Percentiles rank a stretch among this genome's conserved stretches.
Evolutionary conservation across 2,113 vertebrate genomes (phyloP).

Genomic region (Lipotes vexillifer): DNA sequence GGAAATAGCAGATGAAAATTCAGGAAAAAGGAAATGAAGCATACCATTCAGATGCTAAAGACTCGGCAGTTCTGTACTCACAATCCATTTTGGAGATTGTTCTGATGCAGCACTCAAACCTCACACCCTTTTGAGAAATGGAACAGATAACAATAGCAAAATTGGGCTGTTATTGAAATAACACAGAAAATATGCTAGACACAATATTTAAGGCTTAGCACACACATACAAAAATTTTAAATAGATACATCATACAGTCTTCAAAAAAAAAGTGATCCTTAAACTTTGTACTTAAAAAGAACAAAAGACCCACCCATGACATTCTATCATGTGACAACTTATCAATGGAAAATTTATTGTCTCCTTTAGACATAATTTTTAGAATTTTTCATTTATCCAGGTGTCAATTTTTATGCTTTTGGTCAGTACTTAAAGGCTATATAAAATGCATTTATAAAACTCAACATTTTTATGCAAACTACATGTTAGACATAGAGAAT

Average conservation of each 20-base stretch:
- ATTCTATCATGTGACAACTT: background rate
- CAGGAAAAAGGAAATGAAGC: background rate
- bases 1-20: background rate
- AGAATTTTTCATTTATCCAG: background rate
- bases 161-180: background rate
- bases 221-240: background rate
- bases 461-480: background rate
- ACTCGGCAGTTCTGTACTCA: background rate
- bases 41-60: background rate
- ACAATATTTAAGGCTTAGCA: background rate
- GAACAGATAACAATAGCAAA: background rate
- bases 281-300: background rate
- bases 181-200: background rate
- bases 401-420: background rate
- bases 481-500: background rate
- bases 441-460: background rate
- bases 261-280: background rate
- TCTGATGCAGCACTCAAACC: background rate
- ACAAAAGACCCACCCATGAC: background rate
- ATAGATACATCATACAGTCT: background rate
- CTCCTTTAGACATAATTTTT: background rate
- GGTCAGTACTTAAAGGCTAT: background rate
- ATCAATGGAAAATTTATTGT: background rate
- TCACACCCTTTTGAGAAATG: background rate
- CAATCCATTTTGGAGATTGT: background rate